Evolutionary conservation across 2,888 invertebrate genomes (phyloP).

Genomic region (Branchinecta sandiegonensis): DNA sequence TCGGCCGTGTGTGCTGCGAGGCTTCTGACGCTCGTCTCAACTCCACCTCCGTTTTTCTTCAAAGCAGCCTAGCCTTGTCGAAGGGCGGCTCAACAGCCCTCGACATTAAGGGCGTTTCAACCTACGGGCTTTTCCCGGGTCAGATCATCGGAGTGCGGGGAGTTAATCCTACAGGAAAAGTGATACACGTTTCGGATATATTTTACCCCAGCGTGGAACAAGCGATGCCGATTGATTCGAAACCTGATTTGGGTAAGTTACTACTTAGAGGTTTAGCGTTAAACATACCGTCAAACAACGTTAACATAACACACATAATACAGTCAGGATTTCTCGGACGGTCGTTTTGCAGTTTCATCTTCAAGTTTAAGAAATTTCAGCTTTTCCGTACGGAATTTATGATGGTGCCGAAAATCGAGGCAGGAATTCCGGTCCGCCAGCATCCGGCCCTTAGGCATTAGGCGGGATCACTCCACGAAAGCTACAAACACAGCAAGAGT

Average conservation of each 20-base stretch:
- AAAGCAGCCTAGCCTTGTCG: constrained; percentile 43
- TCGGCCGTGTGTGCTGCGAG: constrained; percentile 62
- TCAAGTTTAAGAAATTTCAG: no score
- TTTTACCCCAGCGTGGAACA: constrained; percentile 37
- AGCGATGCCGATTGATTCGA: neutral
- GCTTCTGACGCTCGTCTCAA: constrained; percentile 52
- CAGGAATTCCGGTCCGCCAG: no score
- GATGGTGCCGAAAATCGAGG: no score
- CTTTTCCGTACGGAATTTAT: no score
- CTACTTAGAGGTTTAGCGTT: no score
- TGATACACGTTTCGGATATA: constrained; percentile 50
- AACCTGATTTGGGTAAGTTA: neutral
- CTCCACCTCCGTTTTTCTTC: constrained; percentile 50
- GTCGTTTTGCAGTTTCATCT: no score
- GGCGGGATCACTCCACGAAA: no score
- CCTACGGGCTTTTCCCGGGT: constrained; percentile 59
- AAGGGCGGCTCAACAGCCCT: constrained; percentile 34
- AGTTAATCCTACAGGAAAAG: constrained; percentile 51
- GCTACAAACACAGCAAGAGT: no score
- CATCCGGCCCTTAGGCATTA: no score
- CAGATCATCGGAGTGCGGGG: constrained; percentile 62
- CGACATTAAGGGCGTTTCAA: constrained; percentile 40
- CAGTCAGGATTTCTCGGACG: no score
- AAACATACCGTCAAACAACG: no score
- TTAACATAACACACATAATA: no score